Percentiles rank a stretch among this genome's conserved stretches.
phyloP scores from a whole-genome alignment of 2,797 vertebrate genomes.

The Glyptemys insculpta region DNA sequence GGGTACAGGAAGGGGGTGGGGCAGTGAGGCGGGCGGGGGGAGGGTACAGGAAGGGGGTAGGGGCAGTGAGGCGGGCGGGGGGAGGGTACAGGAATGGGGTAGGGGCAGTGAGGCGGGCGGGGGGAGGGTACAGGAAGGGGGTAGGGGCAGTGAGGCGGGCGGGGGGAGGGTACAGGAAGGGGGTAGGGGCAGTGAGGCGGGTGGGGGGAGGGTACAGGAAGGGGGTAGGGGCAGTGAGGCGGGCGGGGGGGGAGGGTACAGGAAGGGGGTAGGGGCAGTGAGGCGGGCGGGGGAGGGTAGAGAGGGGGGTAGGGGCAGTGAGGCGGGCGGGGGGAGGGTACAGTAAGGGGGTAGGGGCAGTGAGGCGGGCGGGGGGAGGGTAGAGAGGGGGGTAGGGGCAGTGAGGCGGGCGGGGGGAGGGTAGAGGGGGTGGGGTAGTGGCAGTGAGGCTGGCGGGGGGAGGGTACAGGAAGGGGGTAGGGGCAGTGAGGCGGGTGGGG shows the following conservation, averaged over 20 bases:
- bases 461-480: not conserved
- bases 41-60: not conserved
- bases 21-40: not conserved
- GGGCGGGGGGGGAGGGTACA: accelerated
- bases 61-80: no score
- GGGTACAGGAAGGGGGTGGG: not conserved
- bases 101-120: not conserved
- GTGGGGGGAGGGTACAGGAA: not conserved
- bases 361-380: not conserved
- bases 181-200: not conserved
- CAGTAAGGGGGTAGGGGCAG: not conserved
- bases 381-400: not conserved
- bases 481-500: not conserved
- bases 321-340: not conserved
- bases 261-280: no score
- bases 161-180: no score
- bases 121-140: not conserved
- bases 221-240: no score
- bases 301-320: no score
- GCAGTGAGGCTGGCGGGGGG: not conserved
- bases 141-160: no score
- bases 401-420: no score
- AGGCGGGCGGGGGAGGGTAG: accelerated
- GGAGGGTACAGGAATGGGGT: not conserved
- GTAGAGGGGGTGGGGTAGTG: no score